Conservation (phyloP, 2,797 vertebrate genomes). For the Botia kubotai region DNA sequence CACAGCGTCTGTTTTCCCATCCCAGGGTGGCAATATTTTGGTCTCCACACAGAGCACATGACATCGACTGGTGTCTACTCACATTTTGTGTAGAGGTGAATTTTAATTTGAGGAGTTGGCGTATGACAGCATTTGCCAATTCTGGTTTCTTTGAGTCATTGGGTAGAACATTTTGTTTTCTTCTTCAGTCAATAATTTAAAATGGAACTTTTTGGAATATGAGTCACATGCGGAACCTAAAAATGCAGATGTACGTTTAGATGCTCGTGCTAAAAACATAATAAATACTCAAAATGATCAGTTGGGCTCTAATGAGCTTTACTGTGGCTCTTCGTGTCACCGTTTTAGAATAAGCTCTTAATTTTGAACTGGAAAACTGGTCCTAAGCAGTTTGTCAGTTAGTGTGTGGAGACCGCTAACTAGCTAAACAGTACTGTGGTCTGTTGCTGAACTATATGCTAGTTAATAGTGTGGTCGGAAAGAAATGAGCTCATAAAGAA, state of each 20-base stretch:
- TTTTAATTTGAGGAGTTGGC: background rate
- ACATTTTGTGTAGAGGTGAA: background rate
- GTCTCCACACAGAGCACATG: too few relatives aligned
- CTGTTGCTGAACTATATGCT: background rate
- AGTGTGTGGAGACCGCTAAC: background rate
- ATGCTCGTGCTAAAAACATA: background rate
- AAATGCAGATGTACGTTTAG: background rate
- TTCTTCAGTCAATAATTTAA: background rate
- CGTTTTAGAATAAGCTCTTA: background rate
- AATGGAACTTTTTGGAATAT: background rate
- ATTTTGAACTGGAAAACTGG: background rate
- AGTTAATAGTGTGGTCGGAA: background rate
- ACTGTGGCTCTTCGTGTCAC: background rate
- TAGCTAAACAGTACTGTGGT: background rate
- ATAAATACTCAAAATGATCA: background rate
- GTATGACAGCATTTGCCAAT: background rate
- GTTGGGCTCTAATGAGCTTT: background rate
- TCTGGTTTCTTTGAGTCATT: background rate
- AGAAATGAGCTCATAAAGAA: background rate
- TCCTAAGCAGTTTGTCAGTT: background rate
- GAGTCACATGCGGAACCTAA: background rate
- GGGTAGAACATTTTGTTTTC: background rate
- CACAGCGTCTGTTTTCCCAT: background rate
- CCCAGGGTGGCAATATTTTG: too few relatives aligned
- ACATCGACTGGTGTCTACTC: too few relatives aligned